Percentiles rank a stretch among this genome's conserved stretches.
phyloP scores from a whole-genome alignment of 2,797 vertebrate genomes.

The Lemur catta region DNA sequence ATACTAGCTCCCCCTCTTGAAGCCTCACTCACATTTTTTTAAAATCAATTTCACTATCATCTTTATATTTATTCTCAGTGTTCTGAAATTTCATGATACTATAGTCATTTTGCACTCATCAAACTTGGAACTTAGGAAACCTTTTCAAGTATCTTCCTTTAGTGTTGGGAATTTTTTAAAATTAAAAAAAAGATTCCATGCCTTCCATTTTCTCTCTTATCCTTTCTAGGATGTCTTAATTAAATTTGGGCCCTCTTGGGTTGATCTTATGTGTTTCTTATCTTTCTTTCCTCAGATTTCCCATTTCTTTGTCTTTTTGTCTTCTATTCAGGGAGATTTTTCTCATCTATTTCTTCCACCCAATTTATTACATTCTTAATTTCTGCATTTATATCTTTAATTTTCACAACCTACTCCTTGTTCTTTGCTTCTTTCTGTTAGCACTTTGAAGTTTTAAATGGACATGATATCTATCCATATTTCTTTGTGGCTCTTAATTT shows the following conservation, averaged over 20 bases:
- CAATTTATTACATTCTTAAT: neutral
- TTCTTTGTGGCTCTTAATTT: neutral
- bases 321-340: neutral
- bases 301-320: neutral
- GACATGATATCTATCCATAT: neutral
- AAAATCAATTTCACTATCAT: neutral
- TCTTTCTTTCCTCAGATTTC: neutral
- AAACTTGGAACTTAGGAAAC: neutral
- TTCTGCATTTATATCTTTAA: neutral
- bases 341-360: neutral
- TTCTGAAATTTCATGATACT: neutral
- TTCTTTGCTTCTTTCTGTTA: neutral
- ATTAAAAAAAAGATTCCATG: neutral
- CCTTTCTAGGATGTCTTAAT: neutral
- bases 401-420: neutral
- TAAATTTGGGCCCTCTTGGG: neutral
- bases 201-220: neutral
- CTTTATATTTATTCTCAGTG: neutral
- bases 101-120: neutral
- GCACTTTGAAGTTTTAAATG: neutral
- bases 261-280: neutral
- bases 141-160: neutral
- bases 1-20: neutral
- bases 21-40: neutral
- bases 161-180: neutral